These are phyloP conservation scores for Noctua fimbriata DNA, from an alignment of 2,888 invertebrate species.

Conservation along the genomic window DNA sequence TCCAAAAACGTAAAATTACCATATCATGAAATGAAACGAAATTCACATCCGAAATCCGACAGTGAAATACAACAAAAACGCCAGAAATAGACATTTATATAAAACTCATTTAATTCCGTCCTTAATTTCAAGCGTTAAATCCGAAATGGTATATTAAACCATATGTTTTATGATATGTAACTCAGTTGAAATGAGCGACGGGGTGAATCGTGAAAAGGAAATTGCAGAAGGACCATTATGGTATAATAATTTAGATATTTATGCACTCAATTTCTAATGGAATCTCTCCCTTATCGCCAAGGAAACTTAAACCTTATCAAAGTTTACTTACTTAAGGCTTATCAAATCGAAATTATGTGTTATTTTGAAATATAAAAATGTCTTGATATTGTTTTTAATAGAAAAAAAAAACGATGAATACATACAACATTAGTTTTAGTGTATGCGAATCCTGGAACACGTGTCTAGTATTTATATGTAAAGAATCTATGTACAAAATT, in stretches of 20 bases:
- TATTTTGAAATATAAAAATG: too few species aligned
- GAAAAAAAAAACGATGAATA: too few species aligned
- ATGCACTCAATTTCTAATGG: too few species aligned
- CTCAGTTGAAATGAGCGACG: constrained; percentile 47
- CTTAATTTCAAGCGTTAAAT: constrained; percentile 49
- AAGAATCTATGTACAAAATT: too few species aligned
- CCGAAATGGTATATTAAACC: constrained; percentile 47
- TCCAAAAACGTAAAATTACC: neutral
- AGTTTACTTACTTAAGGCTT: too few species aligned
- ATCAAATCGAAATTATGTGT: too few species aligned
- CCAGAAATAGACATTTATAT: constrained; percentile 38
- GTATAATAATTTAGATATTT: neutral
- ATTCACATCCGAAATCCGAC: constrained; percentile 8
- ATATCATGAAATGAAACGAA: constrained; percentile 1
- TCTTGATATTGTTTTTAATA: too few species aligned
- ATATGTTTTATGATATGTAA: constrained; percentile 58
- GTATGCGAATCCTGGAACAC: too few species aligned
- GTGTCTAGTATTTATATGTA: too few species aligned
- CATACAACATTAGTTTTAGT: too few species aligned
- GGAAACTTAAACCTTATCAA: too few species aligned
- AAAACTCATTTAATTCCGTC: constrained; percentile 52
- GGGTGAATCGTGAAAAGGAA: constrained; percentile 3
- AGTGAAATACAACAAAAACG: constrained; percentile 16
- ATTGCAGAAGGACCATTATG: constrained; percentile 23
- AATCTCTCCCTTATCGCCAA: too few species aligned